Evolutionary conservation across 1,140 invertebrate species (phyloP).

Genomic region (Drosophila arawakana): DNA sequence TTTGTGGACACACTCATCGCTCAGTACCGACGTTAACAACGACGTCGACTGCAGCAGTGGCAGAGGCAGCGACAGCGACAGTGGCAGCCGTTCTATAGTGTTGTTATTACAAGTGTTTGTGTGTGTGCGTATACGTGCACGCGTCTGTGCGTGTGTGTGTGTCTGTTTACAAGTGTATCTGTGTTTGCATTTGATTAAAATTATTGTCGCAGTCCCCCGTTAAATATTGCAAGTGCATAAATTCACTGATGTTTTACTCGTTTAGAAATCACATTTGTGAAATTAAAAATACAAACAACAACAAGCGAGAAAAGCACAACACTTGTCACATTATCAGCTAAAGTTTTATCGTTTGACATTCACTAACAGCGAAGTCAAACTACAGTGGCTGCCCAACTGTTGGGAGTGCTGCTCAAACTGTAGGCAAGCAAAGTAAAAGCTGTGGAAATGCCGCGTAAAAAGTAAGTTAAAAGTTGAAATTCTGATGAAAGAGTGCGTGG

Average conservation of each 20-base stretch:
- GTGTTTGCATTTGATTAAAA: constrained; percentile 29
- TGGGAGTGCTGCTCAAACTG: constrained; percentile 24
- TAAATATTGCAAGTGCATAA: constrained; percentile 6
- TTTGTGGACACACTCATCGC: constrained; percentile 39
- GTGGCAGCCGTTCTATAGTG: constrained; percentile 12
- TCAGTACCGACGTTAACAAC: constrained; percentile 9
- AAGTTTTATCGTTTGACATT: constrained; percentile 7
- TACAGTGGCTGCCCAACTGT: constrained; percentile 1
- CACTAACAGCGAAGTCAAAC: background rate
- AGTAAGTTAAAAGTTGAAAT: constrained; percentile 41
- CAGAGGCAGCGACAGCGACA: background rate
- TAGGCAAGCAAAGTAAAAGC: background rate
- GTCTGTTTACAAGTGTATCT: background rate
- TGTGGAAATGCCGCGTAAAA: constrained; percentile 54
- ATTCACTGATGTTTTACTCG: constrained; percentile 5
- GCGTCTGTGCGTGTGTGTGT: background rate
- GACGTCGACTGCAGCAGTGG: too few relatives aligned
- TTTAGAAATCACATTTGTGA: constrained; percentile 24
- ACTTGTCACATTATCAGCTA: constrained; percentile 13
- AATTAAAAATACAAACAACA: constrained; percentile 15
- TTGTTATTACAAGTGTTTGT: constrained; percentile 28
- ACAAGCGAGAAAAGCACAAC: background rate
- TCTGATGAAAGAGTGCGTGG: constrained; percentile 30
- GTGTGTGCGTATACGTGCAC: background rate
- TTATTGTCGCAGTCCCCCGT: constrained; percentile 28